Conservation (phyloP, 1,140 invertebrate genomes). For the Ptiloglossa arizonensis region DNA sequence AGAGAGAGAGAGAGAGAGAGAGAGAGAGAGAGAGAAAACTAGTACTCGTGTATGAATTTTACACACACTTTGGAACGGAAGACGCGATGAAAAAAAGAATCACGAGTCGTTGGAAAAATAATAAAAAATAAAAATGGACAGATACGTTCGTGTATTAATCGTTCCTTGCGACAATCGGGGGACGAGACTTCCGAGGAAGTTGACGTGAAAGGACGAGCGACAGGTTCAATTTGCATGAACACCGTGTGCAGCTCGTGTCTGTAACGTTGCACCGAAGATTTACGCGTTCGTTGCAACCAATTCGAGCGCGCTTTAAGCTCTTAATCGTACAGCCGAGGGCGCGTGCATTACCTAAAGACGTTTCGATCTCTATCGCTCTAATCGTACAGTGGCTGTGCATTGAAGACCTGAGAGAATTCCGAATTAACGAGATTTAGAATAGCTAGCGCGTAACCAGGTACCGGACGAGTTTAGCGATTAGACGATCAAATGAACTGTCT, state of each 20-base stretch:
- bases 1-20: no score
- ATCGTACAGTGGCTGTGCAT: conserved; percentile 1
- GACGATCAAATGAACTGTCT: no score
- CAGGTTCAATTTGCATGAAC: background rate
- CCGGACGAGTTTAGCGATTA: conserved; percentile 17
- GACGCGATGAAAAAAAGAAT: background rate
- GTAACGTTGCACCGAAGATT: conserved; percentile 45
- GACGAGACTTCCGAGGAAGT: background rate
- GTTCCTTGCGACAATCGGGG: background rate
- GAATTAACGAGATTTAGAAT: conserved; percentile 44
- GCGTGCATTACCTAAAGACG: conserved; percentile 30
- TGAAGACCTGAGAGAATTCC: conserved; percentile 19
- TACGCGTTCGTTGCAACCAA: conserved; percentile 33
- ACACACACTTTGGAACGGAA: background rate
- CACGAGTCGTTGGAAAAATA: no score
- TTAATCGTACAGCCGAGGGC: conserved; percentile 41
- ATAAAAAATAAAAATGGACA: no score
- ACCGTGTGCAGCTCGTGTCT: background rate
- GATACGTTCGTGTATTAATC: no score
- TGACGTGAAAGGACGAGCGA: background rate
- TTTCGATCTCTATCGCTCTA: conserved; percentile 32
- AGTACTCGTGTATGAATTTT: background rate
- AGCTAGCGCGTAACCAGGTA: conserved; percentile 14
- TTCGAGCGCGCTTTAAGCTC: conserved; percentile 57
- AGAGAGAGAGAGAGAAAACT: no score